Evolutionary conservation across 2,888 invertebrate species (phyloP).

Genomic region (Linyphia triangularis): DNA sequence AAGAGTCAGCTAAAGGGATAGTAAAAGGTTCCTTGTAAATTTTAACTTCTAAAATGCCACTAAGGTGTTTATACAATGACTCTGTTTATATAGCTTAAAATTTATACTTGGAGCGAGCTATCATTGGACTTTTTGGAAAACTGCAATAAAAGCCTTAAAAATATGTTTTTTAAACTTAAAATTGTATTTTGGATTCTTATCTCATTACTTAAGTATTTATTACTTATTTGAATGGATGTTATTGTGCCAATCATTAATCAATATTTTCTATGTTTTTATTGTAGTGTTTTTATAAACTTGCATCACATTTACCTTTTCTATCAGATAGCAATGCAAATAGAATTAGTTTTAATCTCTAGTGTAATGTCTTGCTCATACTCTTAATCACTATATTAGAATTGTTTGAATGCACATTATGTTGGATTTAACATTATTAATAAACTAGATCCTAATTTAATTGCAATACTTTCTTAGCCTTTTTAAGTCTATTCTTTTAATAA

Average conservation of each 20-base stretch:
- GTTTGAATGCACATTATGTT: background rate
- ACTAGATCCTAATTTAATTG: background rate
- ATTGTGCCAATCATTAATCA: background rate
- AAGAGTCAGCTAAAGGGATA: no score
- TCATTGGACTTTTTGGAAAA: no score
- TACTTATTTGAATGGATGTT: no score
- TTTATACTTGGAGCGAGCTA: no score
- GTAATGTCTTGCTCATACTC: background rate
- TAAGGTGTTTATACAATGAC: no score
- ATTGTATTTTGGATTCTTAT: no score
- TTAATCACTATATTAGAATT: background rate
- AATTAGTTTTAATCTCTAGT: background rate
- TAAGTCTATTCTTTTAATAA: background rate
- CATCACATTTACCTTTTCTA: background rate
- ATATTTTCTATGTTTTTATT: background rate
- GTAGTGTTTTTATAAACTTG: background rate
- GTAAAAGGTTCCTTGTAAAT: no score
- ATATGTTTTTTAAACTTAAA: no score
- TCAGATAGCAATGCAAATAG: background rate
- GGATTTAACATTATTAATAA: background rate
- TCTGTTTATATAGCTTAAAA: no score
- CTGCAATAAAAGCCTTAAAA: no score
- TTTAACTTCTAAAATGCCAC: no score
- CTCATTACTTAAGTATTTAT: no score
- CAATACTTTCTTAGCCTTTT: background rate